These are phyloP conservation scores for Eonycteris spelaea DNA, from an alignment of 2,113 vertebrate species.

Conservation along the genomic window DNA sequence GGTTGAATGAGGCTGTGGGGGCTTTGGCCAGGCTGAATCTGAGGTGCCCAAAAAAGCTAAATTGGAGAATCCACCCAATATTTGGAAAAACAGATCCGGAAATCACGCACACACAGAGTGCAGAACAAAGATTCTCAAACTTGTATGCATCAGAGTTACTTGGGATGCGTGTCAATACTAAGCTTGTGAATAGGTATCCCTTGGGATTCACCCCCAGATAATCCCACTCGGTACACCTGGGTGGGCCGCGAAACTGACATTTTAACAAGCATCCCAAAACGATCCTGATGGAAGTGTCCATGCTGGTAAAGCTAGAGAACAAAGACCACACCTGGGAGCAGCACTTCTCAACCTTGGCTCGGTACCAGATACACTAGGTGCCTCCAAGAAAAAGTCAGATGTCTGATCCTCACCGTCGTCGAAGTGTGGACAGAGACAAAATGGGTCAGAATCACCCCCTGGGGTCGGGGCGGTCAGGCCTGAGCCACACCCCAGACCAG, in stretches of 20 bases:
- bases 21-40: background rate
- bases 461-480: too few species aligned
- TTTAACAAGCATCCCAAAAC: background rate
- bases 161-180: background rate
- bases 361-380: background rate
- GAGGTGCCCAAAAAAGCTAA: background rate
- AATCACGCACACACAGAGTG: background rate
- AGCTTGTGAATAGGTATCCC: background rate
- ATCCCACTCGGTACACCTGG: background rate
- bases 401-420: background rate
- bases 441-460: background rate
- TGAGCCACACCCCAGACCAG: constrained; percentile 47
- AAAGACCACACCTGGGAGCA: background rate
- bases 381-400: background rate
- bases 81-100: background rate
- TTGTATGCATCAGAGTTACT: background rate
- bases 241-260: background rate
- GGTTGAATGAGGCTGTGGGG: background rate
- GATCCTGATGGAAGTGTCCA: background rate
- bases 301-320: background rate
- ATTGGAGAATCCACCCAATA: background rate
- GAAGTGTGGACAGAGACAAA: background rate
- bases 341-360: background rate
- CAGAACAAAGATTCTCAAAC: background rate
- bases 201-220: background rate